Percentiles rank a stretch among this genome's conserved stretches.
These are phyloP conservation scores for Coptodon rendalli DNA, from an alignment of 2,113 vertebrate species.

Conservation along the genomic window DNA sequence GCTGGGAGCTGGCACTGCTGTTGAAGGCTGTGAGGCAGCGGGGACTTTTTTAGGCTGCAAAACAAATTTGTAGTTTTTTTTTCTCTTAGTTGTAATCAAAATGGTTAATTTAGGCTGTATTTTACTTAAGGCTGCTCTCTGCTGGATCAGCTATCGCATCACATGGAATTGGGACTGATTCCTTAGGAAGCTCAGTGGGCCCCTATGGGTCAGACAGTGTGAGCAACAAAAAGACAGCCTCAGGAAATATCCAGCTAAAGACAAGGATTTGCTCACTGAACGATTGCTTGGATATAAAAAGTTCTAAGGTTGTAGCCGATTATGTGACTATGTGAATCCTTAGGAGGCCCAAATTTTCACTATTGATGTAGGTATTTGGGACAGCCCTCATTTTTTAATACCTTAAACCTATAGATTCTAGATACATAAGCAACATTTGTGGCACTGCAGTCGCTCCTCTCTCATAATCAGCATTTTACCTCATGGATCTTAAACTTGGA, in stretches of 20 bases:
- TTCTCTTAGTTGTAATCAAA: not conserved
- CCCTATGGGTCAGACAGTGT: constrained; percentile 48
- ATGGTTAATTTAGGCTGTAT: not conserved
- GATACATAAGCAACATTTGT: not conserved
- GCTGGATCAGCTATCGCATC: constrained; percentile 96
- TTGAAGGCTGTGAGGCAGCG: constrained; percentile 49
- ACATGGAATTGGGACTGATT: constrained; percentile 94
- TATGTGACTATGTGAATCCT: not conserved
- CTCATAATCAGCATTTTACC: not conserved
- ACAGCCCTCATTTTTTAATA: not conserved
- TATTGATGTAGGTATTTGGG: not conserved
- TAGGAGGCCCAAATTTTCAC: not conserved
- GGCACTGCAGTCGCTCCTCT: not conserved
- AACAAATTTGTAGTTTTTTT: not conserved
- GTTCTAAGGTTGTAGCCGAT: not conserved
- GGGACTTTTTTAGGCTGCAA: constrained; percentile 81
- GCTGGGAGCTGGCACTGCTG: constrained; percentile 49
- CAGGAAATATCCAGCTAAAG: not conserved
- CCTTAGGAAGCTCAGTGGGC: constrained; percentile 89
- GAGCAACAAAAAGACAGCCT: not conserved
- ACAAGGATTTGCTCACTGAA: not conserved
- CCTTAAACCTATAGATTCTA: not conserved
- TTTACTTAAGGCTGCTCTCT: constrained; percentile 67
- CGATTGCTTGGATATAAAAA: not conserved
- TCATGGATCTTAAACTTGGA: not conserved